Percentiles rank a stretch among this genome's conserved stretches.
phyloP scores from a whole-genome alignment of 2,888 invertebrate genomes.

The Diabrotica balteata region DNA sequence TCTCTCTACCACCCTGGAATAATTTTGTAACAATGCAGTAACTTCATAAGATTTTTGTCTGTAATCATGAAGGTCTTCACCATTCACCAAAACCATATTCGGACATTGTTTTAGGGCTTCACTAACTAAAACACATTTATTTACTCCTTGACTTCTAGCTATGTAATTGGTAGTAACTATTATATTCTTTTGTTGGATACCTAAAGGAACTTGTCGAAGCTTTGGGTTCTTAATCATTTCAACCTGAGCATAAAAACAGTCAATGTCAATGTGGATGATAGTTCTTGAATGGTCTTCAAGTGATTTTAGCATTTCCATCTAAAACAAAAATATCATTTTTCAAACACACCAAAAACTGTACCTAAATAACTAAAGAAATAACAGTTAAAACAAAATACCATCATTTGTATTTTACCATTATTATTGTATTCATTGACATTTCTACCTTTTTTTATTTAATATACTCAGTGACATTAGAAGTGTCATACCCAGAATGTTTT shows the following conservation, averaged over 20 bases:
- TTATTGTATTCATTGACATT: too few relatives aligned
- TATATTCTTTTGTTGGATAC: conserved; percentile 84
- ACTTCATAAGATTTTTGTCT: conserved; percentile 80
- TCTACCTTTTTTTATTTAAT: too few relatives aligned
- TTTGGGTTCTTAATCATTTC: conserved; percentile 79
- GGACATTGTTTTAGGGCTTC: conserved; percentile 80
- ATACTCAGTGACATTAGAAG: too few relatives aligned
- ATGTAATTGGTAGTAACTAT: conserved; percentile 87
- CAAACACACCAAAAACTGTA: too few relatives aligned
- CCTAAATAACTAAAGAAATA: too few relatives aligned
- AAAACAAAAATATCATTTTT: conserved; percentile 20
- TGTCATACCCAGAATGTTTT: too few relatives aligned
- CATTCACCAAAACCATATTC: conserved; percentile 76
- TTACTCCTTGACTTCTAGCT: conserved; percentile 77
- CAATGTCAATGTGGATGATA: conserved; percentile 82
- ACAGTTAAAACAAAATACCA: too few relatives aligned
- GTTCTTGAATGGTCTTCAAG: conserved; percentile 67
- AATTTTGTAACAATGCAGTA: conserved; percentile 73
- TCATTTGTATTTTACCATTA: too few relatives aligned
- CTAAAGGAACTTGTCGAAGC: conserved; percentile 72
- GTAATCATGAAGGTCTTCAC: conserved; percentile 84
- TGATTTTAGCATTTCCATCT: conserved; percentile 31
- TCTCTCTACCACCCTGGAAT: conserved; percentile 78
- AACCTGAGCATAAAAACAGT: conserved; percentile 88
- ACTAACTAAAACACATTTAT: conserved; percentile 79